phyloP scores from a whole-genome alignment of 2,888 invertebrate species.

The Drosophila suboccidentalis region DNA sequence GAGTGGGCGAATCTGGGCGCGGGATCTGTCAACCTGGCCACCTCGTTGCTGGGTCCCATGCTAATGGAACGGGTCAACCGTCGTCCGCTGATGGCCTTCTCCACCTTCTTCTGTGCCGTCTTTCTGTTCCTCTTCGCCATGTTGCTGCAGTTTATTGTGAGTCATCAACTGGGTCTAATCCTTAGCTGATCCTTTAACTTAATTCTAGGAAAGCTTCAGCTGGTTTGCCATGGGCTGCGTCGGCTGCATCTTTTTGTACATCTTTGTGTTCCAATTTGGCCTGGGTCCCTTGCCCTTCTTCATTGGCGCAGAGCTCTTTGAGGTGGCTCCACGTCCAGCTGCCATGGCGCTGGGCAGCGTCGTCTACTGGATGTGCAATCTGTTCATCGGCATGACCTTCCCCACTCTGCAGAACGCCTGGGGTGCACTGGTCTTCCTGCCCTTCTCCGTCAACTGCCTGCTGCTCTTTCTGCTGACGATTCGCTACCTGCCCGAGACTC shows the following conservation, averaged over 20 bases:
- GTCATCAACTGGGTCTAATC: slow-evolving; percentile 63
- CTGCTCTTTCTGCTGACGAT: slow-evolving; percentile 85
- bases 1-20: slow-evolving; percentile 93
- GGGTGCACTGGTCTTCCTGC: slow-evolving; percentile 90
- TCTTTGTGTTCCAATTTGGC: slow-evolving; percentile 92
- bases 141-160: slow-evolving; percentile 89
- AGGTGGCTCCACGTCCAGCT: slow-evolving; percentile 92
- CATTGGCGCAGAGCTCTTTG: slow-evolving; percentile 94
- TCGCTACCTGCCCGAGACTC: slow-evolving; percentile 91
- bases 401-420: slow-evolving; percentile 88
- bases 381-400: slow-evolving; percentile 91
- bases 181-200: not conserved
- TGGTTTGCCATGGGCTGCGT: slow-evolving; percentile 92
- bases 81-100: slow-evolving; percentile 89
- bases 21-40: slow-evolving; percentile 89
- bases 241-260: slow-evolving; percentile 90
- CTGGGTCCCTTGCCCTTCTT: slow-evolving; percentile 95
- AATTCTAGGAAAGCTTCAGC: slow-evolving; percentile 86
- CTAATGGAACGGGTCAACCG: slow-evolving; percentile 90
- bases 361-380: slow-evolving; percentile 95
- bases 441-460: slow-evolving; percentile 87
- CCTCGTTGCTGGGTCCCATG: slow-evolving; percentile 88
- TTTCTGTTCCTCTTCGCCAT: slow-evolving; percentile 88
- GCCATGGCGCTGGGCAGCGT: slow-evolving; percentile 95
- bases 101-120: slow-evolving; percentile 87